Evolutionary conservation across 2,888 invertebrate genomes (phyloP), one percentile per base, ranked within the genome.

Genomic region (Clistopyga incitator): DNA sequence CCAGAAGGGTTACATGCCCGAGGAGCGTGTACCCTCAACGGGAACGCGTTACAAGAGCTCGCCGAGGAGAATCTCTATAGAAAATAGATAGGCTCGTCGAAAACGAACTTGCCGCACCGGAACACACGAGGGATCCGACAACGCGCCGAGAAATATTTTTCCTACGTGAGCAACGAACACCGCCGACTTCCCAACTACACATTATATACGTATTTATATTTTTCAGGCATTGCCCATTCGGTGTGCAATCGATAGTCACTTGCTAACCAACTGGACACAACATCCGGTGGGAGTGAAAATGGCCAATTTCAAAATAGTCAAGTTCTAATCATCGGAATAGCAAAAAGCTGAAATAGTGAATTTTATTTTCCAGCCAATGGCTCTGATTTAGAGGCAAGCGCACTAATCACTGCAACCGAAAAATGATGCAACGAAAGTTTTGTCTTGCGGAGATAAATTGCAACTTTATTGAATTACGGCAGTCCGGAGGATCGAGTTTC

Each of bases 291-390:
- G n/a, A n/a, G n/a, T n/a, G n/a, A n/a, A n/a, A n/a, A n/a, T n/a
- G n/a, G n/a, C n/a, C n/a, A n/a, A n/a, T n/a, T n/a, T n/a, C n/a
- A n/a, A n/a, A n/a, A n/a, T n/a, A n/a, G n/a, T n/a, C n/a, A n/a
- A n/a, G n/a, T n/a, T n/a, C n/a, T n/a, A n/a, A n/a, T n/a, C n/a
- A n/a, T n/a, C n/a, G n/a, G n/a, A n/a, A n/a, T n/a, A n/a, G n/a
- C n/a, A n/a, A n/a, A n/a, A n/a, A n/a, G n/a, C n/a, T n/a, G n/a
- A n/a, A n/a, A n/a, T n/a, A n/a, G n/a, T n/a, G n/a, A n/a, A n/a
- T n/a, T n/a, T n/a, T n/a, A 77, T 78, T 80, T 82, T 38, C 68
- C 72, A 72, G 76, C 82, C n/a, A n/a, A n/a, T n/a, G n/a, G n/a
- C n/a, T n/a, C n/a, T 65, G 70, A 54, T 78, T 61, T 67, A 59